Percentiles rank a stretch among this genome's conserved stretches.
Conservation (phyloP, 1,140 invertebrate genomes). For the Drosophila yakuba region DNA sequence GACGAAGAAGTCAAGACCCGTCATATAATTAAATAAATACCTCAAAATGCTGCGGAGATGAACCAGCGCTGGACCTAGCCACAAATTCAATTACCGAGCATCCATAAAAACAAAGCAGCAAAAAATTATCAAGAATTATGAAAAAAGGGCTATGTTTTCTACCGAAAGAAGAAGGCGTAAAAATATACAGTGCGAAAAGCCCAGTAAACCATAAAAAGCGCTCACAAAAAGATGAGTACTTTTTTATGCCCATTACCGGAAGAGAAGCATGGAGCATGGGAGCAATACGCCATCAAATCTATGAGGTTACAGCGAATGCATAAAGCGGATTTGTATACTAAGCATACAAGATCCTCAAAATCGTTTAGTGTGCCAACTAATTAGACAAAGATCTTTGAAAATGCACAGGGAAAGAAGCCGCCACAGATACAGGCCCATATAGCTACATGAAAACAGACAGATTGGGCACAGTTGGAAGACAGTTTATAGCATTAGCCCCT, state of each 20-base stretch:
- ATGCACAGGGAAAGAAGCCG: conserved; percentile 4
- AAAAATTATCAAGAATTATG: conserved; percentile 47
- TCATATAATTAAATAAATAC: conserved; percentile 79
- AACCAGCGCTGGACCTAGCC: conserved; percentile 29
- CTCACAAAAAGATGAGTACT: conserved; percentile 56
- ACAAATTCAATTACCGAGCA: conserved; percentile 75
- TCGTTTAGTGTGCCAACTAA: conserved; percentile 74
- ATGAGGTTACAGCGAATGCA: conserved; percentile 40
- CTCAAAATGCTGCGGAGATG: conserved; percentile 16
- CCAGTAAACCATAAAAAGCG: conserved; percentile 56
- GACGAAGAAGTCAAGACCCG: conserved; percentile 29
- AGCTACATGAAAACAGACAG: conserved; percentile 56
- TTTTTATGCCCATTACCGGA: conserved; percentile 69
- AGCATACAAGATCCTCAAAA: conserved; percentile 64
- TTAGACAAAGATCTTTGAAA: conserved; percentile 49
- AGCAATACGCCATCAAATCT: conserved; percentile 5
- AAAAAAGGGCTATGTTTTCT: conserved; percentile 24
- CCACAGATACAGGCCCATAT: neutral
- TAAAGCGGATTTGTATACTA: conserved; percentile 65
- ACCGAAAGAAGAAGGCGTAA: conserved; percentile 64
- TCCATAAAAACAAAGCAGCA: conserved; percentile 52
- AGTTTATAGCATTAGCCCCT: conserved; percentile 57
- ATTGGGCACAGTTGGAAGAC: conserved; percentile 71
- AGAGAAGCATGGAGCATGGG: conserved; percentile 35
- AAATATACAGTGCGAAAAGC: conserved; percentile 52